A percentile compares a stretch with the other conserved stretches of the same genome.
Conservation (phyloP, 2,113 vertebrate species). For the Nyctibius bracteatus region DNA sequence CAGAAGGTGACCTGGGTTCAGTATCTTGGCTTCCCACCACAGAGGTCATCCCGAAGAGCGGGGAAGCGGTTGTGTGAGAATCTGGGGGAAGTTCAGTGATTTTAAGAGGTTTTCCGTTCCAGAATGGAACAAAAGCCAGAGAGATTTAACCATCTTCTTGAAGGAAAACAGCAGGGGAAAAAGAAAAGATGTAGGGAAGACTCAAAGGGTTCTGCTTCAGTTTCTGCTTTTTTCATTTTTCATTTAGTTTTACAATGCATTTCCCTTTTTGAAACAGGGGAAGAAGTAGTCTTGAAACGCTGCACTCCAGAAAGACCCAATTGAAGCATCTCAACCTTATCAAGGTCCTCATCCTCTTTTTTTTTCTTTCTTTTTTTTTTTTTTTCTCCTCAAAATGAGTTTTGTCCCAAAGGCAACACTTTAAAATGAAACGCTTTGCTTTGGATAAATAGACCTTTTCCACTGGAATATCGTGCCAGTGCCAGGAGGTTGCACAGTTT, state of each 20-base stretch:
- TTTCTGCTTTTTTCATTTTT: background rate
- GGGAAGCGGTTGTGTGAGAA: background rate
- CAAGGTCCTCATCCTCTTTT: background rate
- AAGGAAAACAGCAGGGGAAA: slow-evolving; percentile 41
- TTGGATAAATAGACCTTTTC: background rate
- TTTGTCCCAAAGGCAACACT: background rate
- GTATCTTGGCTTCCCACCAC: background rate
- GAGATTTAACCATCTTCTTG: background rate
- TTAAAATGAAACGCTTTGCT: background rate
- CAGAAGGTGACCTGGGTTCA: background rate
- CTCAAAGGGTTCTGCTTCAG: background rate
- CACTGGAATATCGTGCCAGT: background rate
- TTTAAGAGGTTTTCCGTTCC: background rate
- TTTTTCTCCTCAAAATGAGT: background rate
- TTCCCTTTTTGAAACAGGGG: background rate
- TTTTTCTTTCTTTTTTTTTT: too few species aligned
- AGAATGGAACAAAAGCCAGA: slow-evolving; percentile 12
- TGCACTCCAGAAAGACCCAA: background rate
- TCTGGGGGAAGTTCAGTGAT: background rate
- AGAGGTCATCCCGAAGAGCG: background rate
- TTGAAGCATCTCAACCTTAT: slow-evolving; percentile 10
- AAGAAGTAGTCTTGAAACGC: background rate
- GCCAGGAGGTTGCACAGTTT: background rate
- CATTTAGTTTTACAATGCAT: slow-evolving; percentile 5
- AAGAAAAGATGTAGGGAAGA: background rate